phyloP scores from a whole-genome alignment of 2,888 invertebrate genomes.

The Eilema griseolum region DNA sequence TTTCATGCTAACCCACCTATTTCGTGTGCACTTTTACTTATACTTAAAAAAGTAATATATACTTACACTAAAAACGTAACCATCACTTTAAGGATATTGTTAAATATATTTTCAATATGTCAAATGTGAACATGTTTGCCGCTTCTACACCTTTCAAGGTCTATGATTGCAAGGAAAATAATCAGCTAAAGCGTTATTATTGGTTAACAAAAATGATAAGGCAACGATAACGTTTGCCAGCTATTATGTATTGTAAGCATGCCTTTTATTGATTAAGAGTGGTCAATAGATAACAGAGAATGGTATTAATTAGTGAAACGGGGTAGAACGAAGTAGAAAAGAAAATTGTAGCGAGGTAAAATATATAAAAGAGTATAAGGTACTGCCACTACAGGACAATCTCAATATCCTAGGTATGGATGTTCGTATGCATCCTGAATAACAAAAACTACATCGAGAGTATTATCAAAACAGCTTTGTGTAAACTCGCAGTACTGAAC shows the following conservation, averaged over 20 bases:
- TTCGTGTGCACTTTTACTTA: no score
- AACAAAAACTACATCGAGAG: no score
- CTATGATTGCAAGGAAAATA: slow-evolving; percentile 55
- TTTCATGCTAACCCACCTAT: no score
- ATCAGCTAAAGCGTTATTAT: slow-evolving; percentile 61
- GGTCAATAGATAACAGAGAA: slow-evolving; percentile 26
- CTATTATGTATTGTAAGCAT: slow-evolving; percentile 49
- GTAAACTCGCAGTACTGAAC: no score
- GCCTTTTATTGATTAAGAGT: slow-evolving; percentile 49
- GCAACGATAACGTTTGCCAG: slow-evolving; percentile 54
- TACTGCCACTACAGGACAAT: no score
- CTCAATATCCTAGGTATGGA: no score
- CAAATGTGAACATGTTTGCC: slow-evolving; percentile 37
- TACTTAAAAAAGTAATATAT: neutral
- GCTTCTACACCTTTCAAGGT: slow-evolving; percentile 49
- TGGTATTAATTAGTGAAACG: neutral
- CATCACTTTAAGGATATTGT: slow-evolving; percentile 2
- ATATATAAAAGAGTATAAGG: no score
- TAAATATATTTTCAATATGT: slow-evolving; percentile 41
- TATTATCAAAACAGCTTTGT: no score
- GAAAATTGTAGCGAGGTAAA: no score
- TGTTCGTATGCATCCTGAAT: no score
- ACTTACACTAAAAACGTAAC: neutral
- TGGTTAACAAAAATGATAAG: slow-evolving; percentile 67
- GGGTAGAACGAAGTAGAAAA: no score